phyloP scores from a whole-genome alignment of 2,797 vertebrate species.

The Argentina silus region DNA sequence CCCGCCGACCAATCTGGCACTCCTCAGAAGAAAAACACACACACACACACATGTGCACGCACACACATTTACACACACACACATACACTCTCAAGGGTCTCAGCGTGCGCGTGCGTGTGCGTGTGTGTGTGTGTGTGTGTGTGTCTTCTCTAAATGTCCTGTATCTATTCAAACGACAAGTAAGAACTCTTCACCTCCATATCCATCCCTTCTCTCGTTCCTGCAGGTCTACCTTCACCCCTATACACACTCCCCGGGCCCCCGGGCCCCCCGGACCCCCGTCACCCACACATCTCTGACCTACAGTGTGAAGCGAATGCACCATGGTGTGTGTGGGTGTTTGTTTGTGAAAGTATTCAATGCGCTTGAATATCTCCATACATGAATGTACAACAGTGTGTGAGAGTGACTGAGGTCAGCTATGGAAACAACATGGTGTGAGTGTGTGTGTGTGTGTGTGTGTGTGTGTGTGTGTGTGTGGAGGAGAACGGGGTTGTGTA shows the following conservation, averaged over 20 bases:
- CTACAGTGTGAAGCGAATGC: no score
- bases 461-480: conserved; percentile 44
- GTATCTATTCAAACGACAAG: no score
- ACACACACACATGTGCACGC: conserved; percentile 16
- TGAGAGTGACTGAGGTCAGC: no score
- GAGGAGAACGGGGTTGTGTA: conserved; percentile 42
- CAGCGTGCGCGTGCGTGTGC: neutral
- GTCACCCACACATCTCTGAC: neutral
- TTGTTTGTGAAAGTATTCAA: neutral
- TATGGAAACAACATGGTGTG: conserved; percentile 15
- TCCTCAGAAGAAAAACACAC: conserved; percentile 30
- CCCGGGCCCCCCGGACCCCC: no score
- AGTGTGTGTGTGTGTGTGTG: conserved; percentile 43
- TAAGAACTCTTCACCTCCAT: no score
- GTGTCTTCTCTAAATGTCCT: no score
- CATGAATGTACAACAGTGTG: no score
- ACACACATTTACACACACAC: conserved; percentile 7
- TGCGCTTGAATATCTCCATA: no score
- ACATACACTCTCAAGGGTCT: no score
- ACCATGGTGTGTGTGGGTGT: neutral
- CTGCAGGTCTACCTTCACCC: no score
- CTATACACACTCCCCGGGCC: no score
- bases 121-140: neutral
- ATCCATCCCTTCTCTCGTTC: no score
- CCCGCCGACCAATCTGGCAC: conserved; percentile 61